Base-by-base conservation (phyloP, 2,797 vertebrate genomes). In the Crocodylus rhombifer region DNA sequence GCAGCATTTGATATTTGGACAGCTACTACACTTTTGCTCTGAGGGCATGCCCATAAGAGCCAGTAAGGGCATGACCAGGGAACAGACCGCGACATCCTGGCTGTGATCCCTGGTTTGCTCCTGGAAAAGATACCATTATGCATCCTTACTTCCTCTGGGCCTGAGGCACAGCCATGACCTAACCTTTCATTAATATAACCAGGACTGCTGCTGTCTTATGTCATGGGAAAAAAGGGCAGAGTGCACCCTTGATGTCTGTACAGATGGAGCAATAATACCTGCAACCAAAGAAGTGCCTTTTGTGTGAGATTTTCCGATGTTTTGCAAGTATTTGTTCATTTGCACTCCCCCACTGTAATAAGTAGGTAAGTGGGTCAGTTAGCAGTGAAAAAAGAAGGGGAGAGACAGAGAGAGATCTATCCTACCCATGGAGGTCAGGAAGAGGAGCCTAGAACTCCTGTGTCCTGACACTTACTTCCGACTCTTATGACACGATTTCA, bases 21-120 rank as follows among this genome's bases (percentile, higher is more conserved):
- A 36, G 65, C 36, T 33, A 69, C 65, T 69, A 69, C 20, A 36
- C 20, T 69, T 69, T 20, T 36, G 30, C 3, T 67, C 20, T 18
- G 12, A 14, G 65, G 33, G 65, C 20, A 16, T 0, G 17, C 65
- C 18, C 0, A 1, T 36, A 56, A 78, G 9, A 61, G 60, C 78
- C 77, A 83, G 63, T 6, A 16, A 2, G 7, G 74, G 61, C 3
- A 74, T 20, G 33, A 4, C 30, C 25, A n/a, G 64, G 88, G 20
- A 23, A 20, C 1, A 0, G 55, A 61, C 20, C 0, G 0, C 0
- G 17, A 3, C 4, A 5, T 26, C 28, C 10, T 51, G 42, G 42
- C 42, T 51, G 42, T 51, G 42, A 51, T 61, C 28, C 30, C 82
- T 67, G 63, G 4, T 14, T 63, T 77, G 17, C 33, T 82, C 73